Evolutionary conservation across 2,888 invertebrate species (phyloP).

Genomic region (Thera britannica): DNA sequence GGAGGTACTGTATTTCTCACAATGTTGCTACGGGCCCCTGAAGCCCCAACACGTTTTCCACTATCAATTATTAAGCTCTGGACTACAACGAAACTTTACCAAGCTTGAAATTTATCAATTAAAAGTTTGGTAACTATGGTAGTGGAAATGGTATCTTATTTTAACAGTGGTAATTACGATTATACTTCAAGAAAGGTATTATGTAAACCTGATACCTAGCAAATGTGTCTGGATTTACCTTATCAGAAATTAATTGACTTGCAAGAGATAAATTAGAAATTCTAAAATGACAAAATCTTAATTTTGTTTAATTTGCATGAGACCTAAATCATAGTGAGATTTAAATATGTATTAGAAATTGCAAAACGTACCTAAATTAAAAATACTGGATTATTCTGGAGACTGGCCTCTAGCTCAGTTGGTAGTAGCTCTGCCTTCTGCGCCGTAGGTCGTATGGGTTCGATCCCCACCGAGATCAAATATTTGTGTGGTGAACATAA

Average conservation of each 20-base stretch:
- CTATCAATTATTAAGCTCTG: slow-evolving; percentile 37
- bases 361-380: too few relatives aligned
- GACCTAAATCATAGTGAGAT: too few relatives aligned
- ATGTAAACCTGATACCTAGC: background rate
- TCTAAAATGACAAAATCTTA: background rate
- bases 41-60: slow-evolving; percentile 40
- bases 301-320: background rate
- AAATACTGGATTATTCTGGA: too few relatives aligned
- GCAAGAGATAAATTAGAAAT: background rate
- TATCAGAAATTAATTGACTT: background rate
- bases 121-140: slow-evolving; percentile 34
- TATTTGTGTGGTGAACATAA: too few relatives aligned
- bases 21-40: slow-evolving; percentile 28
- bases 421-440: too few relatives aligned
- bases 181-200: slow-evolving; percentile 1
- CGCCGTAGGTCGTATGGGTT: too few relatives aligned
- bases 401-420: too few relatives aligned
- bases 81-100: slow-evolving; percentile 35
- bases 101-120: slow-evolving; percentile 40
- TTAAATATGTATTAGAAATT: too few relatives aligned
- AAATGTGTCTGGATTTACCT: background rate
- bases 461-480: too few relatives aligned
- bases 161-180: slow-evolving; percentile 18
- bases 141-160: background rate
- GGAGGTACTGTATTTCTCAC: slow-evolving; percentile 26